phyloP scores from a whole-genome alignment of 2,113 vertebrate species.

The Dromiciops gliroides region DNA sequence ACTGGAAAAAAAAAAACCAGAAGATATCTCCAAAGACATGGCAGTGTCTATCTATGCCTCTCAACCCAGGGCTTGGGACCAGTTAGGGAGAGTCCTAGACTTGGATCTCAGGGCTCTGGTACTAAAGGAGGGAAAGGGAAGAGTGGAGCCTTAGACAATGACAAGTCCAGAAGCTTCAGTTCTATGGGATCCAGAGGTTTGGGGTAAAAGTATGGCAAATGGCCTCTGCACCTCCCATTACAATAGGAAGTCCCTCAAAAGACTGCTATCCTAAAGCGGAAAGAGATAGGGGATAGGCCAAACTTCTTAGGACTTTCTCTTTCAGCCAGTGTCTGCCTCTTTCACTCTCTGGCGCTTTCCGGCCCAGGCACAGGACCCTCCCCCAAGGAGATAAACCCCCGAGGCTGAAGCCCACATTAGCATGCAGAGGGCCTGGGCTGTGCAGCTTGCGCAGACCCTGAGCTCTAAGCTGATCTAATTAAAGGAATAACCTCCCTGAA shows the following conservation, averaged over 20 bases:
- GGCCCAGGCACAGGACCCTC: not conserved
- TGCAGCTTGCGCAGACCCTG: not conserved
- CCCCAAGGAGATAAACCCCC: slow-evolving; percentile 4
- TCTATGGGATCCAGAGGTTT: not conserved
- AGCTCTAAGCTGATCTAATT: slow-evolving; percentile 52
- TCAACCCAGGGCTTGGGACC: not conserved
- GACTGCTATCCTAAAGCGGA: not conserved
- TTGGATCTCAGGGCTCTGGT: not conserved
- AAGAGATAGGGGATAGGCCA: not conserved
- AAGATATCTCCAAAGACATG: not conserved
- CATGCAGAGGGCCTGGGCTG: not conserved
- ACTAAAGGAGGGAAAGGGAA: not conserved
- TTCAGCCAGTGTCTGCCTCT: not conserved
- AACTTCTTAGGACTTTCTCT: slow-evolving; percentile 9
- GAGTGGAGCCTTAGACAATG: not conserved
- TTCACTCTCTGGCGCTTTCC: not conserved
- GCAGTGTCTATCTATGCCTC: not conserved
- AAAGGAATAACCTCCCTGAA: slow-evolving; percentile 31
- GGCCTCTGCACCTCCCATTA: not conserved
- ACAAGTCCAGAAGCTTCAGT: not conserved
- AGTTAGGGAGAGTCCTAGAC: not conserved
- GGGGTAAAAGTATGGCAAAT: not conserved
- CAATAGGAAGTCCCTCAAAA: not conserved
- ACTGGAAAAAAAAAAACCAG: not conserved
- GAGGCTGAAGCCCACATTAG: slow-evolving; percentile 15